These are phyloP conservation scores for Aphidius colemani DNA, from an alignment of 2,888 invertebrate species.

Conservation along the genomic window DNA sequence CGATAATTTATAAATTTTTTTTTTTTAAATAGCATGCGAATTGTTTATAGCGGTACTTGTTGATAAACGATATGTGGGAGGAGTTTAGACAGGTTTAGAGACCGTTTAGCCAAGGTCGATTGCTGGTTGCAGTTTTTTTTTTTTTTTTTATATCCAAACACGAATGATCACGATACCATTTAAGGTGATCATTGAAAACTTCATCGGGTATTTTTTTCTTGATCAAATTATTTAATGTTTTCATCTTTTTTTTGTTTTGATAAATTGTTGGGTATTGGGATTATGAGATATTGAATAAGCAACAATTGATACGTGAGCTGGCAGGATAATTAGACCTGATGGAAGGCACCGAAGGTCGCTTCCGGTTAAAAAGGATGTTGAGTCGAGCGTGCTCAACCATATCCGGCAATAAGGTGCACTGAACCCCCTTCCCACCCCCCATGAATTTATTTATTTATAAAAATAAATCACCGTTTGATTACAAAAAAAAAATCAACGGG, in stretches of 20 bases:
- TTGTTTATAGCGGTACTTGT: not conserved
- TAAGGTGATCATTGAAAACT: constrained; percentile 14
- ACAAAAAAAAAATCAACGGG: not conserved
- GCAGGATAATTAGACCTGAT: constrained; percentile 40
- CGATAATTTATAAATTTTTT: not conserved
- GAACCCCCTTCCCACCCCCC: constrained; percentile 4
- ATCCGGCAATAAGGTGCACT: constrained; percentile 38
- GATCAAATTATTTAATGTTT: not conserved
- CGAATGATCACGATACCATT: constrained; percentile 21
- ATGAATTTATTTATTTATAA: constrained; percentile 2
- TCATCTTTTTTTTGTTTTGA: not conserved
- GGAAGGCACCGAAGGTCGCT: constrained; percentile 41
- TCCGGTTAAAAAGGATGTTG: constrained; percentile 49
- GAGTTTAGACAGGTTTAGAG: constrained; percentile 22
- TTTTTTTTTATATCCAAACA: not conserved
- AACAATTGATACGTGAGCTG: constrained; percentile 8
- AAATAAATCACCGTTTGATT: not conserved
- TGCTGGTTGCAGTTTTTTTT: constrained; percentile 19
- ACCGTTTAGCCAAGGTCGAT: constrained; percentile 24
- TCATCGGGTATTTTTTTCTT: not conserved
- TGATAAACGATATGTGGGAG: constrained; percentile 11
- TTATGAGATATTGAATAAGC: not conserved
- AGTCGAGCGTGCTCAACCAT: constrained; percentile 46
- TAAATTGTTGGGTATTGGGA: not conserved
- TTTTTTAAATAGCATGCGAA: not conserved